Percentiles rank a stretch among this genome's conserved stretches.
Evolutionary conservation across 1,140 invertebrate genomes (phyloP).

Genomic region (Globodera rostochiensis): DNA sequence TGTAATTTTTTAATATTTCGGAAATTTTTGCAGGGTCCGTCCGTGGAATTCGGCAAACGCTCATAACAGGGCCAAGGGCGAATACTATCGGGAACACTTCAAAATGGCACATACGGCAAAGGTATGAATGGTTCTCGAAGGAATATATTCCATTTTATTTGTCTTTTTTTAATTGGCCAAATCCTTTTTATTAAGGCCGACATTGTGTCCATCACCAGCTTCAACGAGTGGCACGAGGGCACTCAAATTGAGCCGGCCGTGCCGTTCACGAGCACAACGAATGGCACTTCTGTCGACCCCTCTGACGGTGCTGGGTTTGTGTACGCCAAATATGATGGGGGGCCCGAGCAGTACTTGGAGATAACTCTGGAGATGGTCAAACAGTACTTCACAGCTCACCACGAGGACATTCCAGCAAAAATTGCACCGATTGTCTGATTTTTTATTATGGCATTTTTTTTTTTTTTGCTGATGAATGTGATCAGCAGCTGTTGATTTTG

Average conservation of each 20-base stretch:
- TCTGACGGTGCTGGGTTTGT: constrained; percentile 7
- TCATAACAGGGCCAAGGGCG: constrained; percentile 65
- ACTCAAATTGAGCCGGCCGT: constrained; percentile 70
- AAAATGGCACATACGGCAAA: constrained; percentile 63
- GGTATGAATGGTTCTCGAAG: constrained; percentile 13
- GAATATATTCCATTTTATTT: not conserved
- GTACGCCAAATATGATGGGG: constrained; percentile 45
- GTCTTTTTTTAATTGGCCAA: not conserved
- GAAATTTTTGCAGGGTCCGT: constrained; percentile 56
- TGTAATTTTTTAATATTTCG: not conserved
- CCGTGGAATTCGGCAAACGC: constrained; percentile 69
- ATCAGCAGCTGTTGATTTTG: constrained; percentile 50
- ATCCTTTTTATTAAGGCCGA: constrained; percentile 43
- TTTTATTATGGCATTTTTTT: no score
- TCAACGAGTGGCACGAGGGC: constrained; percentile 71
- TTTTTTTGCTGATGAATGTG: no score
- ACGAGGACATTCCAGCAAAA: constrained; percentile 48
- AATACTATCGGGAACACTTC: constrained; percentile 67
- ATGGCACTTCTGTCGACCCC: constrained; percentile 29
- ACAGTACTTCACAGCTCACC: constrained; percentile 55
- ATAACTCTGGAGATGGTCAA: constrained; percentile 57
- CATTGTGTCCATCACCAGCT: constrained; percentile 69
- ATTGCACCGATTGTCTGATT: constrained; percentile 47
- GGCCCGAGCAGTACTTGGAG: constrained; percentile 50
- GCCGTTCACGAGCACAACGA: constrained; percentile 44